These are phyloP conservation scores for Blennius ocellaris DNA, from an alignment of 2,113 vertebrate genomes.

Conservation along the genomic window DNA sequence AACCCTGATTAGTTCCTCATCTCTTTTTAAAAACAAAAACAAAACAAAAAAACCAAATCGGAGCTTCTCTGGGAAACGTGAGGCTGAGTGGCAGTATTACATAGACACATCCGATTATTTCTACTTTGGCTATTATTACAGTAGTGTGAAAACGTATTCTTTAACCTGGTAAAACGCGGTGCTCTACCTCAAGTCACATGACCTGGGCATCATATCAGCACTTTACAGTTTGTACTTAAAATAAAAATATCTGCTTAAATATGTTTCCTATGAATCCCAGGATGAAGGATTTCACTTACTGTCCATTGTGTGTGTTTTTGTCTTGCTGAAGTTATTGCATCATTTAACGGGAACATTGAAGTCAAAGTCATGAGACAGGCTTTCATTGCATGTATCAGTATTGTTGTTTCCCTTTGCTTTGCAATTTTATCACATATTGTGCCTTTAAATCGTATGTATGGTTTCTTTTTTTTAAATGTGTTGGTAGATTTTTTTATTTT, in stretches of 20 bases:
- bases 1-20: slow-evolving; percentile 49
- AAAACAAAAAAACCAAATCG: slow-evolving; percentile 12
- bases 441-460: slow-evolving; percentile 18
- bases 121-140: not conserved
- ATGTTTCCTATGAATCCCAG: not conserved
- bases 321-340: no score
- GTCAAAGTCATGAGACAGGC: no score
- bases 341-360: no score
- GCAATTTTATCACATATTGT: slow-evolving; percentile 11
- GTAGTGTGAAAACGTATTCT: slow-evolving; percentile 24
- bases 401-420: not conserved
- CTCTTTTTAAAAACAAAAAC: not conserved
- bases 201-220: slow-evolving; percentile 19
- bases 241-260: not conserved
- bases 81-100: slow-evolving; percentile 38
- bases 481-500: no score
- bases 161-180: slow-evolving; percentile 1
- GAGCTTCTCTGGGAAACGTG: slow-evolving; percentile 10
- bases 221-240: slow-evolving; percentile 18
- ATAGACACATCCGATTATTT: not conserved
- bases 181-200: slow-evolving; percentile 66
- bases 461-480: no score
- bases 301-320: no score
- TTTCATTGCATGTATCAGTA: no score
- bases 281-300: no score